phyloP scores from a whole-genome alignment of 2,888 invertebrate genomes.

The Callimorpha dominula region DNA sequence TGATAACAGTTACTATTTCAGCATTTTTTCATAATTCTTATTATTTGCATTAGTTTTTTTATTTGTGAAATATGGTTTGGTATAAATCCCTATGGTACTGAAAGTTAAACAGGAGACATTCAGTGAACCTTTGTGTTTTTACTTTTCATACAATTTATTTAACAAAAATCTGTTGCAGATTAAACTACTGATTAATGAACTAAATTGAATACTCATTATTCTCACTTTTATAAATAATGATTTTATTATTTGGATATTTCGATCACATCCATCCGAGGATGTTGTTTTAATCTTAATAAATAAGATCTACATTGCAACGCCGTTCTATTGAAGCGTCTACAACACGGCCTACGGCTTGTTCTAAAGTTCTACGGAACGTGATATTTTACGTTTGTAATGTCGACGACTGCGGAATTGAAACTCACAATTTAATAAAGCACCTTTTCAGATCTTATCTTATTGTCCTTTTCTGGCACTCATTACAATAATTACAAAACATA shows the following conservation, averaged over 20 bases:
- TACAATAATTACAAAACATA: conserved; percentile 4
- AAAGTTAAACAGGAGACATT: too few species aligned
- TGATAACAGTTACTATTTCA: too few species aligned
- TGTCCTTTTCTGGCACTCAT: conserved; percentile 19
- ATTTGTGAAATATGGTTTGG: too few species aligned
- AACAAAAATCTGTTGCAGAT: not conserved
- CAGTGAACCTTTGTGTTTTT: too few species aligned
- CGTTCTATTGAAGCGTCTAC: conserved; percentile 36
- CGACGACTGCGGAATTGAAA: conserved; percentile 30
- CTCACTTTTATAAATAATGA: conserved; percentile 31
- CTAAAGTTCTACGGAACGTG: conserved; percentile 36
- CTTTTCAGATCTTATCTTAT: conserved; percentile 25
- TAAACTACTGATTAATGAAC: too few species aligned
- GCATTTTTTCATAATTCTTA: too few species aligned
- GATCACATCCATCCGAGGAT: conserved; percentile 2
- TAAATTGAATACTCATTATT: not conserved
- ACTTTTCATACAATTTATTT: not conserved
- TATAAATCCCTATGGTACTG: too few species aligned
- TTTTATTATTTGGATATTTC: not conserved
- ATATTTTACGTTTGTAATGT: conserved; percentile 13
- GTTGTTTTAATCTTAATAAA: conserved; percentile 37
- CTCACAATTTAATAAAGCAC: conserved; percentile 9
- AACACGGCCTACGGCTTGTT: conserved; percentile 25
- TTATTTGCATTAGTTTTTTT: too few species aligned
- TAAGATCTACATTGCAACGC: conserved; percentile 45